phyloP scores from a whole-genome alignment of 2,113 vertebrate genomes.

The human region GRCh38 chr7:63168001-63168500 shows the following conservation, averaged over 20 bases:
- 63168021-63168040: background rate
- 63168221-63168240: background rate
- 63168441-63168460: background rate
- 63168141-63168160: background rate
- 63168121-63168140: background rate
- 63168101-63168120: background rate
- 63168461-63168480: background rate
- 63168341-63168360: background rate
- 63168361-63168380: constrained; percentile 19
- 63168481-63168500: too few species aligned
- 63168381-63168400: background rate
- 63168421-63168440: background rate
- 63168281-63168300: background rate
- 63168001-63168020: background rate
- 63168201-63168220: background rate
- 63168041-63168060: background rate
- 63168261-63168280: constrained; percentile 6
- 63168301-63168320: background rate
- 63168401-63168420: background rate
- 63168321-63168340: background rate
- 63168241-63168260: background rate
- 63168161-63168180: background rate
- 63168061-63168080: background rate
- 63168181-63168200: background rate
- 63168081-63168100: background rate